Percentiles rank a stretch among this genome's conserved stretches.
phyloP scores from a whole-genome alignment of 2,797 vertebrate species.

The Saxicola maurus region DNA sequence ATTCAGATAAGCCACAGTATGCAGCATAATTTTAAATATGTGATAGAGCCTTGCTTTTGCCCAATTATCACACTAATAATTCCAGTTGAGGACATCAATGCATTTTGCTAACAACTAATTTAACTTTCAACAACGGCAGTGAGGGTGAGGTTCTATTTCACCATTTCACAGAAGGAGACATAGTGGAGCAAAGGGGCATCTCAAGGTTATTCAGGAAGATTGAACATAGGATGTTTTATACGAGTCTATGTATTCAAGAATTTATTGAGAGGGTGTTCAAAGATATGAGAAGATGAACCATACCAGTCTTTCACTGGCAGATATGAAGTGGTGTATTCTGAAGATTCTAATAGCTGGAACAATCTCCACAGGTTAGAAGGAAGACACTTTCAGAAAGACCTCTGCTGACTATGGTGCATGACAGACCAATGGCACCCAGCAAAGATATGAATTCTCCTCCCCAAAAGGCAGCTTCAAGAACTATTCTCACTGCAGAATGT shows the following conservation, averaged over 20 bases:
- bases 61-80: not conserved
- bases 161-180: not conserved
- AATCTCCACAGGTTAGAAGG: not conserved
- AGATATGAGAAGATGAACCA: not conserved
- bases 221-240: not conserved
- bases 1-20: not conserved
- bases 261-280: not conserved
- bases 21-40: constrained; percentile 9
- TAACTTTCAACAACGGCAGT: not conserved
- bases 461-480: not conserved
- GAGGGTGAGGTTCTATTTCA: not conserved
- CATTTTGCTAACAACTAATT: not conserved
- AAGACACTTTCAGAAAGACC: not conserved
- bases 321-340: not conserved
- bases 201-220: not conserved
- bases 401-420: not conserved
- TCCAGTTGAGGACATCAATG: not conserved
- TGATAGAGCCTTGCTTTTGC: constrained; percentile 1
- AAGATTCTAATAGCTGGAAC: not conserved
- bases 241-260: not conserved
- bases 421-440: not conserved
- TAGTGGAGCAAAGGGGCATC: not conserved
- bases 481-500: not conserved
- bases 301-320: not conserved
- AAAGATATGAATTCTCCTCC: not conserved